These are phyloP conservation scores for Aphaenogaster rudis DNA, from an alignment of 1,140 invertebrate genomes.

Conservation along the genomic window DNA sequence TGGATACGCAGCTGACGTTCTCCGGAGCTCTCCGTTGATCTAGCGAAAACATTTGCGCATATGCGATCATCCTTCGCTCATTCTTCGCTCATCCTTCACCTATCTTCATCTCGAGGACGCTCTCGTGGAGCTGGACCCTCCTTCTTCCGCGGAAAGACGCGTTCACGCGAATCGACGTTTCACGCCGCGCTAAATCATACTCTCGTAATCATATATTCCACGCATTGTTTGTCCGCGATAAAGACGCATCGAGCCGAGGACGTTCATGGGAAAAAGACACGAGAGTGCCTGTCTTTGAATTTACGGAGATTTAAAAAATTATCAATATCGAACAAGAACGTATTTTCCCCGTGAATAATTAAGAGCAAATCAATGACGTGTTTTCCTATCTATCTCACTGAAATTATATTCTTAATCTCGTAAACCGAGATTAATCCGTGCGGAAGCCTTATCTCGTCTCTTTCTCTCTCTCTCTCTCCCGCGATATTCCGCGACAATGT, in stretches of 20 bases:
- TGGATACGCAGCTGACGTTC: not conserved
- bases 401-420: not conserved
- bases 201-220: not conserved
- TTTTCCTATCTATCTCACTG: not conserved
- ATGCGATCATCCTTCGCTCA: conserved; percentile 34
- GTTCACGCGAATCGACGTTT: not conserved
- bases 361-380: not conserved
- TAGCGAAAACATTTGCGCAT: conserved; percentile 41
- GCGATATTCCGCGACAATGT: conserved; percentile 27
- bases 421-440: not conserved
- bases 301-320: not conserved
- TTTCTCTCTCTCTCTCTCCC: not conserved
- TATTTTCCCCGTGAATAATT: not conserved
- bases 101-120: conserved; percentile 39
- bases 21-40: not conserved
- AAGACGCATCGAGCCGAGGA: not conserved
- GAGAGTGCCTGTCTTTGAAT: not conserved
- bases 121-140: not conserved
- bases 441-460: conserved; percentile 12
- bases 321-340: not conserved
- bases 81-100: conserved; percentile 6
- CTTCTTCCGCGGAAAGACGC: not conserved
- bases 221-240: not conserved
- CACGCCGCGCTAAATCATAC: not conserved
- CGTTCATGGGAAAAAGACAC: not conserved